Base-by-base conservation (phyloP, 2,888 invertebrate genomes). In the Monopis laevigella region DNA sequence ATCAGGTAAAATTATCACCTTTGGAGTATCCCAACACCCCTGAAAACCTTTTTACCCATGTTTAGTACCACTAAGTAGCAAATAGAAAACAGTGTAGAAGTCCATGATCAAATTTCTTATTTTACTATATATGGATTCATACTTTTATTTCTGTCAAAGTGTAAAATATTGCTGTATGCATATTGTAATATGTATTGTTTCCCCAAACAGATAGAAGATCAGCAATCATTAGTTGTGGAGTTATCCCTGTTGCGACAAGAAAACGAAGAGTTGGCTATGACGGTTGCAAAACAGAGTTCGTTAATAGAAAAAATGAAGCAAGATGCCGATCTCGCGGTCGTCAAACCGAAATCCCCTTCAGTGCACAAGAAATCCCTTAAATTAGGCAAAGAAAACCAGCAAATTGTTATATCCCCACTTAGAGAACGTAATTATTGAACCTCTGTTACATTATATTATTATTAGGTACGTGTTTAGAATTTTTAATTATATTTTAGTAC, bases 161-260 rank as follows among this genome's bases (percentile, higher is more conserved):
- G n/a, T n/a, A n/a, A n/a, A n/a, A n/a, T n/a, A n/a, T n/a, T n/a
- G n/a, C n/a, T n/a, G n/a, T n/a, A n/a, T n/a, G n/a, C n/a, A n/a
- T n/a, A n/a, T n/a, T n/a, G n/a, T n/a, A n/a, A n/a, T n/a, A n/a
- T n/a, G n/a, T n/a, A n/a, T n/a, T n/a, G n/a, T n/a, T n/a, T n/a
- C n/a, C n/a, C n/a, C n/a, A 48, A 59, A 44, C 53, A 78, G 80
- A 75, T 80, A 41, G 72, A 78, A 56, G 80, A 80, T 45, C 80
- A 80, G 46, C 80, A 78, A 43, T 78, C 78, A 1, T 49, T 80
- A 11, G 80, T 78, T 1, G 75, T 78, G 1, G 80, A 80, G 44
- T 49, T 80, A 17, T 78, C 80, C 8, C 50, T 80, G 10, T 67
- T 80, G 21, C 75, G 78, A 2, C 80, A 80, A 53, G 80, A 80